These are phyloP conservation scores for Saccostrea cuccullata DNA, from an alignment of 1,140 invertebrate species.

Conservation along the genomic window DNA sequence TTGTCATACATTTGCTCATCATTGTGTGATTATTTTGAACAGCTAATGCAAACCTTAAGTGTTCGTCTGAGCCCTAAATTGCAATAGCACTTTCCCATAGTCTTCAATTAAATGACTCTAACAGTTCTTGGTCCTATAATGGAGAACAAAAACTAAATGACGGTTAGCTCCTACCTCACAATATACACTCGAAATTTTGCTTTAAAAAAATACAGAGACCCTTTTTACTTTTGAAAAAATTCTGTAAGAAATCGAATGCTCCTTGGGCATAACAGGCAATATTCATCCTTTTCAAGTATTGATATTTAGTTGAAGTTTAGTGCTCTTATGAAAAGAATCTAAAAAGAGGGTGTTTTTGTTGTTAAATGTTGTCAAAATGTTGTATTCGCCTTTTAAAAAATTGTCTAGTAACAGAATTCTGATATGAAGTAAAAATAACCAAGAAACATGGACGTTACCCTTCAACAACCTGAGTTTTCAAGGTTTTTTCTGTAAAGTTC, in stretches of 20 bases:
- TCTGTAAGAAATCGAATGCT: background rate
- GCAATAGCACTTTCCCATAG: conserved; percentile 6
- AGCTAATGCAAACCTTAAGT: background rate
- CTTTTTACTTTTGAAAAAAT: background rate
- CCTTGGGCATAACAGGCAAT: too few relatives aligned
- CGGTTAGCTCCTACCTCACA: background rate
- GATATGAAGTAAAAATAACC: too few relatives aligned
- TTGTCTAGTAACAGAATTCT: too few relatives aligned
- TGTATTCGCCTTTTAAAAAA: too few relatives aligned
- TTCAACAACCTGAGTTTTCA: too few relatives aligned
- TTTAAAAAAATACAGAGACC: background rate
- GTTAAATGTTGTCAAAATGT: too few relatives aligned
- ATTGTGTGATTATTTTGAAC: background rate
- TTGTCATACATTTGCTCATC: conserved; percentile 18
- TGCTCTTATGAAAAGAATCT: too few relatives aligned
- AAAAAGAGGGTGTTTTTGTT: too few relatives aligned
- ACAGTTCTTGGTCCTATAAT: background rate
- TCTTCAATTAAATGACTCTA: conserved; percentile 4
- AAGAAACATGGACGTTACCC: too few relatives aligned
- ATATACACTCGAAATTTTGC: background rate
- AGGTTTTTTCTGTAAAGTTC: too few relatives aligned
- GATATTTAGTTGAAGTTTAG: too few relatives aligned
- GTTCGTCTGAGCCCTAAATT: background rate
- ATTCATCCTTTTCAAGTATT: too few relatives aligned
- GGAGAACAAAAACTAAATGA: background rate